Evolutionary conservation across 1,140 invertebrate genomes (phyloP), one percentile per base, ranked within the genome.

Genomic region (Drosophila mauritiana): DNA sequence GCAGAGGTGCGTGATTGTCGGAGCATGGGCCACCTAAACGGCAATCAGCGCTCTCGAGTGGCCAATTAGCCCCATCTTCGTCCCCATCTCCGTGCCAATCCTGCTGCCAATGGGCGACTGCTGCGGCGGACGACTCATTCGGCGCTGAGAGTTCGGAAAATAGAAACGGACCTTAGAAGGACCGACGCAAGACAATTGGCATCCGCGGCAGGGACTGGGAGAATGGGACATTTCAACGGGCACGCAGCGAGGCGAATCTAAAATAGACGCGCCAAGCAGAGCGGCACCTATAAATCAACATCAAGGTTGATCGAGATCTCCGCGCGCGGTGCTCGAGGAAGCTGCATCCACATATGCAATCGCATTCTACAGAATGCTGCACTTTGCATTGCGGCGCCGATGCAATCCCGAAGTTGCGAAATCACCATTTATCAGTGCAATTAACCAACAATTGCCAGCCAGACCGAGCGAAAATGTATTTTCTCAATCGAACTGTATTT

Each of bases 91-190:
- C 12, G 36, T 2, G 39, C 43, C 42, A 20, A 11, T 27, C 49
- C 57, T 12, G 20, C 12, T 42, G 49, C 31, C 31, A 10, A n/a
- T 42, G 37, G 51, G 43, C 31, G 63, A 64, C 53, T 62, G 64
- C 80, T 40, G 52, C 57, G 13, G 55, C 27, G 37, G 61, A 64
- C 61, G 46, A 46, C 49, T 67, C 67, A 68, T 59, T 73, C 67
- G 51, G 27, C 65, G 63, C 68, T 62, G 80, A 70, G 58, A 72
- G 63, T 80, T 89, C 80, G 74, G 96, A 94, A 94, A 97, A 96
- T 91, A 91, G 90, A 85, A 91, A 91, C 90, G 86, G 91, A 91
- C 90, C 90, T 81, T 91, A 91, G 90, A 91, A 91, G 90, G 90
- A 91, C 78, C 78, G 90, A 56, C 77, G 56, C 79, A 67, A 77